Base-by-base conservation (phyloP, 2,888 invertebrate genomes). In the Psylliodes chrysocephalus region DNA sequence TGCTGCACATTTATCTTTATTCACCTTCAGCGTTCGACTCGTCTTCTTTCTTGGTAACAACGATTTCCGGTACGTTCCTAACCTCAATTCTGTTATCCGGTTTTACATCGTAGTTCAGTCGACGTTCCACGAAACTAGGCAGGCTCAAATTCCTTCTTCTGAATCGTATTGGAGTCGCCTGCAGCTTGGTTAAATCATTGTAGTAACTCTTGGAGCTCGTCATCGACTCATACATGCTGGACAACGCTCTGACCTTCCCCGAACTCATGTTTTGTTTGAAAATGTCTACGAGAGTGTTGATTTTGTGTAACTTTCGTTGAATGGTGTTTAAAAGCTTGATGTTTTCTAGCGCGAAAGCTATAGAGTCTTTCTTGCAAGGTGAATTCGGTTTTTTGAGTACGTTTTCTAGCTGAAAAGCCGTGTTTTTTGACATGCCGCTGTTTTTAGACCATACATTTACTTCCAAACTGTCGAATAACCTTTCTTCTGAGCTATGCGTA, bases 181-280 rank as follows among this genome's bases (percentile, higher is more conserved):
- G 85, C 82, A 66, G 84, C 83, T 75, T 86, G 79, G 72, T 77
- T 17, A 68, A 83, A 82, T 69, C 85, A 81, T 70, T 85, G 78
- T 78, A 85, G 78, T 73, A 86, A 85, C 83, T 84, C 85, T 70
- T 85, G 79, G 79, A 78, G 33, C 72, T 75, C 0, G 89, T 89
- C 72, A 91, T 76, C 71, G 88, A 89, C 74, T 91, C 91, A 75
- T 90, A 91, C 81, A 91, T 90, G 78, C 87, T 87, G 0, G 91
- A 90, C 15, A 91, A 77, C 3, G 89, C 85, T 79, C 89, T 87
- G 0, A 91, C 91, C 69, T 89, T 89, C 61, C 90, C 90, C 62
- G 89, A 89, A 74, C 88, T 87, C 73, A 91, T 86, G 73, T 90
- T 90, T 4, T 87, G 82, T 57, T 77, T 79, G 67, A 79, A 80